Base-by-base conservation (phyloP, 2,888 invertebrate species). In the Limnephilus marmoratus region DNA sequence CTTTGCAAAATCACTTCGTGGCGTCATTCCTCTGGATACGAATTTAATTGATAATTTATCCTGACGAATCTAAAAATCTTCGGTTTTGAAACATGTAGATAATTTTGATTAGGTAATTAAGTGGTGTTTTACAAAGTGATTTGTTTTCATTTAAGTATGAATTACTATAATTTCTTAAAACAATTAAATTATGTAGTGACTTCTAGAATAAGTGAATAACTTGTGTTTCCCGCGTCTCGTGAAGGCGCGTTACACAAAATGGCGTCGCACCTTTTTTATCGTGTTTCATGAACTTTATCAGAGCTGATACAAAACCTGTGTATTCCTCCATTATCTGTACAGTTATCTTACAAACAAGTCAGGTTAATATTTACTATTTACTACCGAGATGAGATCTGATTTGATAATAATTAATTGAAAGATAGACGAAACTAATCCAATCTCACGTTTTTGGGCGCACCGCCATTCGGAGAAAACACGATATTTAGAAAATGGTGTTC, bases 211-310 rank as follows among this genome's bases (percentile, higher is more conserved):
- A 15, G 53, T 18, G 12, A 49, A 18, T 53, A 53, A 81, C 31
- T 82, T 82, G 82, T 29, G n/a, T 81, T 29, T 31, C 31, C 29
- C 12, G 34, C 34, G 34, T 31, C 82, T 82, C 34, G 82, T 13
- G 13, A 82, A 82, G 4, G 29, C 29, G 29, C 82, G 13, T 34
- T 82, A 31, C 29, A 82, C 29, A 82, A 82, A 82, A 82, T 68
- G 68, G 68, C 68, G 68, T 68, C 68, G 68, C 18, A 68, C 53
- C 68, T 49, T 49, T 49, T 68, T 68, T 68, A 68, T 68, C 68
- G 68, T 68, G 68, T 68, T 68, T 68, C 68, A 68, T n/a, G n/a
- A 68, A 68, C 68, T 68, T 68, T 68, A 68, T 68, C 68, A 68
- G 68, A 68, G 24, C 68, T 68, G 68, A 68, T 68, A 68, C 24